phyloP scores from a whole-genome alignment of 1,140 invertebrate species.

The Bombus vancouverensis region DNA sequence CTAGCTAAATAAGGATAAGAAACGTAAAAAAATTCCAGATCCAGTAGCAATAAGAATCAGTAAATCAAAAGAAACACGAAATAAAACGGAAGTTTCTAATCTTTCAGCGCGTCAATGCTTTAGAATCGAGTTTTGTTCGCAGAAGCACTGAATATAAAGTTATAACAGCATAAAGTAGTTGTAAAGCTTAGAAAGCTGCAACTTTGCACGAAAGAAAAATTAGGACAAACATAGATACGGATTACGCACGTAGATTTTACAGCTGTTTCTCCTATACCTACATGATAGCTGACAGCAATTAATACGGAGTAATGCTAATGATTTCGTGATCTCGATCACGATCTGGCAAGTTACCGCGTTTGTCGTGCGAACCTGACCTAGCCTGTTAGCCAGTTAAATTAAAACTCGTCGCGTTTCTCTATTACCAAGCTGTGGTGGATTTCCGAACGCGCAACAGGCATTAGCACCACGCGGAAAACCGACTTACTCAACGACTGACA shows the following conservation, averaged over 20 bases:
- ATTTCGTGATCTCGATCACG: conserved; percentile 48
- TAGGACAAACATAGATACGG: neutral
- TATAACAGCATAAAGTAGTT: neutral
- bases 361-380: conserved; percentile 64
- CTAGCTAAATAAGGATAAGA: no score
- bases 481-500: neutral
- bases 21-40: neutral
- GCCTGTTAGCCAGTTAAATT: conserved; percentile 34
- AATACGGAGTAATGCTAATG: neutral
- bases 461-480: neutral
- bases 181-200: neutral
- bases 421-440: conserved; percentile 39
- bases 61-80: neutral
- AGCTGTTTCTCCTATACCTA: neutral
- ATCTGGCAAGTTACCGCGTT: conserved; percentile 52
- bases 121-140: no score
- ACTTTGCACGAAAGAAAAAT: neutral
- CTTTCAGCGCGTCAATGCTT: no score
- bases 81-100: no score
- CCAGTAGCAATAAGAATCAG: neutral
- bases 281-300: neutral
- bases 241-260: neutral
- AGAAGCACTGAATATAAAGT: neutral
- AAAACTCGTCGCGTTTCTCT: conserved; percentile 56
- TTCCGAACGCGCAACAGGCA: neutral